Conservation (phyloP, 2,888 invertebrate species). For the Limnephilus marmoratus region DNA sequence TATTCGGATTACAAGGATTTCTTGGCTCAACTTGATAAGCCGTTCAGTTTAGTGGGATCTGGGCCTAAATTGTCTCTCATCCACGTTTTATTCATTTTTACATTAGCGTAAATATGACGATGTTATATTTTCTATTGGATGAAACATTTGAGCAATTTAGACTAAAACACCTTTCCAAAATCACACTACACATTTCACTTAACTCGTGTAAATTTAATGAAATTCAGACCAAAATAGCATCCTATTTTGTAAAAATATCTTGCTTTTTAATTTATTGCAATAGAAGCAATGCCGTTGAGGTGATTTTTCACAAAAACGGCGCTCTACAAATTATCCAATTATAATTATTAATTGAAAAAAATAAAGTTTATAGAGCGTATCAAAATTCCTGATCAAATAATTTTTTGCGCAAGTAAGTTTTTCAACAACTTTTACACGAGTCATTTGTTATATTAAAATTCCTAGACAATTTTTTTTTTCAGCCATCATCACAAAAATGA, state of each 20-base stretch:
- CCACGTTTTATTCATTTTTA: conserved; percentile 7
- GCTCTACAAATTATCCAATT: no score
- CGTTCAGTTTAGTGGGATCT: not conserved
- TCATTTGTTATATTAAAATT: not conserved
- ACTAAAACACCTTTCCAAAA: not conserved
- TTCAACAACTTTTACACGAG: not conserved
- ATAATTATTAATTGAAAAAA: not conserved
- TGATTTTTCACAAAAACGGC: no score
- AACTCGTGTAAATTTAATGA: not conserved
- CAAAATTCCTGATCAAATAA: not conserved
- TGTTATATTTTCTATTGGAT: not conserved
- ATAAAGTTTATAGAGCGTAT: not conserved
- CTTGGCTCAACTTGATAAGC: no score
- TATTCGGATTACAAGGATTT: no score
- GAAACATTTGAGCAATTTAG: conserved; percentile 36
- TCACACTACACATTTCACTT: not conserved
- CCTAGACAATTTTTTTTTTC: not conserved
- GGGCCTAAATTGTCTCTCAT: conserved; percentile 40
- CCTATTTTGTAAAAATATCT: not conserved
- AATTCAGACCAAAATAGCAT: not conserved
- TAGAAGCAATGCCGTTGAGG: no score
- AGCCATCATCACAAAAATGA: not conserved
- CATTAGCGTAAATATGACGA: no score
- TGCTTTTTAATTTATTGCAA: not conserved
- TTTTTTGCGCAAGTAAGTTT: not conserved